Evolutionary conservation across 2,113 vertebrate genomes (phyloP), one percentile per base, ranked within the genome.

Genomic region (Ginglymostoma cirratum): DNA sequence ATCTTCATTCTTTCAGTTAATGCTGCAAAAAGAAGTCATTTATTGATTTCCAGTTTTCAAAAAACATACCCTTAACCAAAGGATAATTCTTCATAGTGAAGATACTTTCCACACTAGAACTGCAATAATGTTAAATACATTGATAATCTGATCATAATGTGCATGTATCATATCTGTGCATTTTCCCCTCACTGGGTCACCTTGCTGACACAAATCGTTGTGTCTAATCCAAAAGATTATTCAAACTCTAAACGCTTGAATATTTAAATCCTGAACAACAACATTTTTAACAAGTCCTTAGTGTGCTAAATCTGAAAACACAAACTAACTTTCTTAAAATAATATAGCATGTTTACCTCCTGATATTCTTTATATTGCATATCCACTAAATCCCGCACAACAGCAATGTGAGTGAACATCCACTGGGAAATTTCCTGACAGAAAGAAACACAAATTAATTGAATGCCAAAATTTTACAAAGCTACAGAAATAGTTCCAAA

Each of bases 341-440:
- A 83, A 45, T 21, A 30, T 42, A 2, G 24, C 15, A 55, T 7
- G n/a, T 96, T 96, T 98, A 99, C 99, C 98, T 99, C 99, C 96
- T 99, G 99, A 96, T 99, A 97, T 94, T 99, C 99, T 96, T 99
- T 99, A 96, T 99, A 99, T 96, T 99, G 99, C 97, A 99, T 99
- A 96, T 99, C 98, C 96, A 99, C 98, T 94, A 99, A 97, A 97
- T 99, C 99, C 66, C 99, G 98, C 38, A 99, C 99, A 52, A 99
- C 99, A 4, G 99, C 99, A 0, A 99, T 99, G 96, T 99, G 99
- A 19, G 99, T 99, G 80, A 99, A 99, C 98, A 99, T 99, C 99
- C 99, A 99, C 97, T 99, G 99, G 96, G 99, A 99, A 19, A 99
- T 99, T 96, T 99, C 99, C 99, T 99, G 97, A 52, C 3, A 95